Base-by-base conservation (phyloP, 1,140 invertebrate genomes). In the Danaus melanippus region DNA sequence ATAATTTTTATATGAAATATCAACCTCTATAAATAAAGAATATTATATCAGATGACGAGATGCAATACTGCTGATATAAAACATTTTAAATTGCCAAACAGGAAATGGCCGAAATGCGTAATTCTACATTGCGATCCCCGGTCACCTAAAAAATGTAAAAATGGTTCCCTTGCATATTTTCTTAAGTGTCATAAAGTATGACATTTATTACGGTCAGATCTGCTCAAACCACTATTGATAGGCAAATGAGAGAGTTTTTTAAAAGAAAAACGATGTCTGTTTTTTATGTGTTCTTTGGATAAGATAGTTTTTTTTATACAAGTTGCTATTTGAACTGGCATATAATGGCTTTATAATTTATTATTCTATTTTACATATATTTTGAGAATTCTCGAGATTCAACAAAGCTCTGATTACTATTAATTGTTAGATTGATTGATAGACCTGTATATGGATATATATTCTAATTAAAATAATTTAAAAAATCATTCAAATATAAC, bases 201-300 rank as follows among this genome's bases (percentile, higher is more conserved):
- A 86, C 83, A 81, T 86, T 86, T 86, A 86, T 86, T 84, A 86
- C 81, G 83, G 83, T 86, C 83, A 86, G 77, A 86, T 86, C 78
- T 84, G 79, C 81, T 79, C 76, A 68, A 79, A 83, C 75, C 83
- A 86, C 83, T 84, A 86, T 86, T 86, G 83, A 86, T 86, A 86
- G 83, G 83, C 83, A 86, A 86, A 86, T 84, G 84, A 86, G 81
- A 82, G 81, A 86, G 75, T 81, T 84, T 86, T 84, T 84, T 86
- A 84, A 86, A 86, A 84, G 81, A 86, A 82, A 86, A 86, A 86
- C 84, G 84, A 84, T 86, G 84, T 86, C 84, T 86, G 84, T 72
- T 84, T 86, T 86, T 86, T 86, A 86, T 86, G 84, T 84, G 78
- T 81, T 84, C 78, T 81, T 71, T 76, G 75, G 76, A 79, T 79